Evolutionary conservation across 2,888 invertebrate genomes (phyloP), one percentile per base, ranked within the genome.

Genomic region (Microctonus brassicae): DNA sequence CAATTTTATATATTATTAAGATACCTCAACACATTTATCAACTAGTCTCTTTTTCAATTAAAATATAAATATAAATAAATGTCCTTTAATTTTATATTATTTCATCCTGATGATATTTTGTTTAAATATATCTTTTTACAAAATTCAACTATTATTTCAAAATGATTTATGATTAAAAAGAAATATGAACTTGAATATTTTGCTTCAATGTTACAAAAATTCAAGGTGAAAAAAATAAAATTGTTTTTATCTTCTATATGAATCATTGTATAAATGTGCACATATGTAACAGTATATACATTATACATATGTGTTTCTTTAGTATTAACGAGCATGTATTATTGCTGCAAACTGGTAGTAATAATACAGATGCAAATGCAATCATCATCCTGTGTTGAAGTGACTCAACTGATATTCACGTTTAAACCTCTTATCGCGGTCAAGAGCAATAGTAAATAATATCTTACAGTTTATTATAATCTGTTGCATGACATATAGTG

Each of bases 371-470:
- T 64, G 64, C 20, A 53, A 63, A 63, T 63, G n/a, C n/a, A 63
- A 63, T 39, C 10, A 24, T 42, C 24, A 26, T 20, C 24, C 24
- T 11, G 17, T 47, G 17, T 62, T 26, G 22, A 53, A 52, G n/a
- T 64, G 53, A 64, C 33, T 64, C 64, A 64, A 55, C 47, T 33
- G 34, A 22, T n/a, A 52, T 52, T 34, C 34, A 34, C 34, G 17
- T 24, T 22, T 53, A 64, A 53, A 13, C 33, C 53, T 33, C 53
- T 64, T 64, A 64, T 64, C 64, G 53, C 64, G 53, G 64, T 64
- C 53, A 53, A 64, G 64, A 64, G 53, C 33, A 53, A 11, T 10
- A 52, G 26, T 53, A 20, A 22, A 11, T 47, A 17, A 22, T 53
- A 33, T 22, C 7, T 47, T 7, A 17, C 53, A 47, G 34, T 29